phyloP scores from a whole-genome alignment of 2,888 invertebrate genomes.

The Apamea crenata region DNA sequence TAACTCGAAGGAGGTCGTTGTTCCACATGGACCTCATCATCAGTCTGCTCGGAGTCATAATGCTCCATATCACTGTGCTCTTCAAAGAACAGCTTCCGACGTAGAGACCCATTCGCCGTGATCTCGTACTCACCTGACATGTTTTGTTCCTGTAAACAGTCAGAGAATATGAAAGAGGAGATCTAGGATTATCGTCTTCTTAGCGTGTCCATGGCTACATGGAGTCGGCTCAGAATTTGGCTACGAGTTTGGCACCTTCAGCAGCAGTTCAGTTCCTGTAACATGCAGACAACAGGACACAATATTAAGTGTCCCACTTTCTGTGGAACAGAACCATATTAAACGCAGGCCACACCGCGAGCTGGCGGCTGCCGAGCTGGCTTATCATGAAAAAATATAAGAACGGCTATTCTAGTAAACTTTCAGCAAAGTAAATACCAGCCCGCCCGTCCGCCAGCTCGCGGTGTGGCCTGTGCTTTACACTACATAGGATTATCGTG shows the following conservation, averaged over 20 bases:
- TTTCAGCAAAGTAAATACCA: too few species aligned
- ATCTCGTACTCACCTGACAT: constrained; percentile 85
- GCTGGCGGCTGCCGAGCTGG: too few species aligned
- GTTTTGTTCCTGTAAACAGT: constrained; percentile 80
- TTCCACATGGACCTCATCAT: constrained; percentile 81
- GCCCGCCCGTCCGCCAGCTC: too few species aligned
- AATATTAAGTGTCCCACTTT: background rate
- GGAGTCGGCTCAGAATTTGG: background rate
- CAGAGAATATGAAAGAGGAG: background rate
- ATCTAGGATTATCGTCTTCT: background rate
- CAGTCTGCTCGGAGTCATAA: constrained; percentile 86
- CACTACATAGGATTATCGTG: background rate
- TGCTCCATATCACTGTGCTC: constrained; percentile 86
- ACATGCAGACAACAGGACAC: background rate
- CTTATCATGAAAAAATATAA: too few species aligned
- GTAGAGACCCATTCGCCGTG: constrained; percentile 86
- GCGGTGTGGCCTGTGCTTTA: background rate
- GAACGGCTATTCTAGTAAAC: too few species aligned
- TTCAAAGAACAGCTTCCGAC: constrained; percentile 85
- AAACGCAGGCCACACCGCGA: too few species aligned
- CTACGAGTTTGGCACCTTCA: background rate
- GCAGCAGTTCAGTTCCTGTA: background rate
- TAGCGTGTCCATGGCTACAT: background rate
- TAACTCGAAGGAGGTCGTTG: constrained; percentile 79
- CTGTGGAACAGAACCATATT: background rate